phyloP scores from a whole-genome alignment of 2,888 invertebrate species.

The Seira musarum region DNA sequence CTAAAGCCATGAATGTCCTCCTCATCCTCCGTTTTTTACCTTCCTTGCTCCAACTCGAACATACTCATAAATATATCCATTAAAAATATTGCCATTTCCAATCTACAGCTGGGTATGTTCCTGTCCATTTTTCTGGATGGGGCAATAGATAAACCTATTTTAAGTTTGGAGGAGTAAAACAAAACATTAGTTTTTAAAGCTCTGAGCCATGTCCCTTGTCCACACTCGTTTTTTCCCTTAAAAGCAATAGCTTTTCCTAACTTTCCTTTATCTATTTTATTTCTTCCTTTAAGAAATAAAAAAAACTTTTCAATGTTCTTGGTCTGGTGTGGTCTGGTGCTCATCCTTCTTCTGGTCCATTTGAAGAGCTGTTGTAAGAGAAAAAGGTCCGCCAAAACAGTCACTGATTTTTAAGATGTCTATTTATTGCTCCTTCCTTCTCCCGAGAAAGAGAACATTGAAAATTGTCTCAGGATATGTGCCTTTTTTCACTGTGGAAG shows the following conservation, averaged over 20 bases:
- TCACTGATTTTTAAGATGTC: conserved; percentile 21
- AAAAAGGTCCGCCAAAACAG: background rate
- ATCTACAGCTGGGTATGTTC: conserved; percentile 25
- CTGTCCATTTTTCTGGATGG: conserved; percentile 39
- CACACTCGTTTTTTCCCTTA: no score
- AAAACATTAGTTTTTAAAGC: conserved; percentile 42
- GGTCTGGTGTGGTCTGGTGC: background rate
- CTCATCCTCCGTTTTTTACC: conserved; percentile 20
- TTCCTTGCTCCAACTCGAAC: background rate
- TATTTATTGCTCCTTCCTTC: conserved; percentile 32
- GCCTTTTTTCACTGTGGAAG: no score
- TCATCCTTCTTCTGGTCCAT: conserved; percentile 27
- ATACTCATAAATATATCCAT: conserved; percentile 26
- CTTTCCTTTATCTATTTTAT: background rate
- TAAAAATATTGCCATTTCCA: conserved; percentile 46
- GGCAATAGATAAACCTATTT: conserved; percentile 31
- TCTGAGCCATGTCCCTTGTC: conserved; percentile 23
- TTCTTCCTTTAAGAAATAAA: background rate
- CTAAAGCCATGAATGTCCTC: conserved; percentile 29
- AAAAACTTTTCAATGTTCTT: conserved; percentile 44
- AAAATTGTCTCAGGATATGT: no score
- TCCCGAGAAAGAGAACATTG: no score
- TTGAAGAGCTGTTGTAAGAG: background rate
- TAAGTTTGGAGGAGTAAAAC: no score
- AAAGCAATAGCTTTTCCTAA: no score